phyloP scores from a whole-genome alignment of 2,888 invertebrate genomes.

The Alloscopus bannaensis region DNA sequence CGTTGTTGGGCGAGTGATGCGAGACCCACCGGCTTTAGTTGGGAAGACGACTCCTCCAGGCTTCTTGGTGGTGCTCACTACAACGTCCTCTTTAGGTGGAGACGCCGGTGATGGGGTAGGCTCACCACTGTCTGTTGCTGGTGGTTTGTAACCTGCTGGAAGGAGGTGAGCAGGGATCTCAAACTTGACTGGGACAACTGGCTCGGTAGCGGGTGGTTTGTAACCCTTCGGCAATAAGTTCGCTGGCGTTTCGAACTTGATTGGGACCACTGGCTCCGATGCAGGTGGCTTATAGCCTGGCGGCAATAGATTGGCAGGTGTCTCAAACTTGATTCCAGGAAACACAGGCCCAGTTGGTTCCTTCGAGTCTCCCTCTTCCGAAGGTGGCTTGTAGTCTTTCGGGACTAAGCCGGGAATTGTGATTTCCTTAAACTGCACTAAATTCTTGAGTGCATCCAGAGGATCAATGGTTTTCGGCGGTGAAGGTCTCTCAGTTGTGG shows the following conservation, averaged over 20 bases:
- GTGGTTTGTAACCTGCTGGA: constrained; percentile 43
- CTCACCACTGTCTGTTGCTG: constrained; percentile 19
- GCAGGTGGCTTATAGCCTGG: constrained; percentile 59
- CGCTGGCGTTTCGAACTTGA: constrained; percentile 42
- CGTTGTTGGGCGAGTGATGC: constrained; percentile 80
- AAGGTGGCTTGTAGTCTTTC: constrained; percentile 56
- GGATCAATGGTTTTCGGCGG: constrained; percentile 57
- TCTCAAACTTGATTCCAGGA: constrained; percentile 63
- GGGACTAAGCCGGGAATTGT: constrained; percentile 65
- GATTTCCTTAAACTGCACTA: constrained; percentile 76
- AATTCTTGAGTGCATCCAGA: constrained; percentile 76
- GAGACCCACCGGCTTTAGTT: constrained; percentile 83
- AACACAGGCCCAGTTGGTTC: constrained; percentile 76
- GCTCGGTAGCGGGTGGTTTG: constrained; percentile 28
- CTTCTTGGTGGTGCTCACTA: constrained; percentile 73
- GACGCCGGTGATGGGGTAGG: constrained; percentile 76
- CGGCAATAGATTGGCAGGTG: constrained; percentile 57
- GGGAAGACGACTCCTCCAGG: constrained; percentile 82
- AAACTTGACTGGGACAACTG: constrained; percentile 43
- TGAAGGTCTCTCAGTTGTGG: constrained; percentile 49
- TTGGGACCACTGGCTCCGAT: constrained; percentile 29
- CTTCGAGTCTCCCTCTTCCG: constrained; percentile 21
- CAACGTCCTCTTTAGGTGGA: not conserved
- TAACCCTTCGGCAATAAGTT: constrained; percentile 47
- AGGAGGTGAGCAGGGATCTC: constrained; percentile 37